phyloP scores from a whole-genome alignment of 2,888 invertebrate genomes.

The Idaea biselata region DNA sequence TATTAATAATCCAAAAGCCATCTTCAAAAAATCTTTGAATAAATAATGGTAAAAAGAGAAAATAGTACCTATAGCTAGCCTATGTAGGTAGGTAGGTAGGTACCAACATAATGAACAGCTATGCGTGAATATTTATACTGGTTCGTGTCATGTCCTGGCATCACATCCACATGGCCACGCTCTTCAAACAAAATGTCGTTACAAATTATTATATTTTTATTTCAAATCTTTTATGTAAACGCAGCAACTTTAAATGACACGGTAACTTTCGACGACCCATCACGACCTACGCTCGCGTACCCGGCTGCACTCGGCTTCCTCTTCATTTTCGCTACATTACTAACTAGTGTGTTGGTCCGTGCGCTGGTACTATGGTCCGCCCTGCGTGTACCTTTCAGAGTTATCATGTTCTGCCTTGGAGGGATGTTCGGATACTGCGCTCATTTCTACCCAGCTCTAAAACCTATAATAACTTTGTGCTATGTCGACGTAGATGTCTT shows the following conservation, averaged over 20 bases:
- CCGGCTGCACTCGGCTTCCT: conserved; percentile 54
- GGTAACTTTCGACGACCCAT: conserved; percentile 34
- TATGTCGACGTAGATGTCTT: conserved; percentile 59
- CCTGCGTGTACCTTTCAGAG: conserved; percentile 58
- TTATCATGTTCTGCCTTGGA: conserved; percentile 64
- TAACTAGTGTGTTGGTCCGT: conserved; percentile 59
- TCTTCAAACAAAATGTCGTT: conserved; percentile 26
- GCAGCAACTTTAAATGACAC: not conserved
- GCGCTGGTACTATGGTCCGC: conserved; percentile 57
- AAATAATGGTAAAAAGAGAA: no score
- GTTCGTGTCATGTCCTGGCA: no score
- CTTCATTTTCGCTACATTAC: conserved; percentile 54
- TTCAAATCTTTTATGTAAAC: conserved; percentile 3
- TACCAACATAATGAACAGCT: no score
- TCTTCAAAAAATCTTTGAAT: no score
- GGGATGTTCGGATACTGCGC: conserved; percentile 62
- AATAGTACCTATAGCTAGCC: no score
- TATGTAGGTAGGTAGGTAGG: no score
- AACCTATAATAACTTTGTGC: conserved; percentile 57
- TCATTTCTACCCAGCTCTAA: conserved; percentile 49
- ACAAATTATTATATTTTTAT: conserved; percentile 18
- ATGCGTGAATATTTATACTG: no score
- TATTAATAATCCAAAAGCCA: no score
- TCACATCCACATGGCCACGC: conserved; percentile 36
- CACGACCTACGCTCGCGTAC: conserved; percentile 49